Base-by-base conservation (phyloP, 2,888 invertebrate species). In the Philaethria dido region DNA sequence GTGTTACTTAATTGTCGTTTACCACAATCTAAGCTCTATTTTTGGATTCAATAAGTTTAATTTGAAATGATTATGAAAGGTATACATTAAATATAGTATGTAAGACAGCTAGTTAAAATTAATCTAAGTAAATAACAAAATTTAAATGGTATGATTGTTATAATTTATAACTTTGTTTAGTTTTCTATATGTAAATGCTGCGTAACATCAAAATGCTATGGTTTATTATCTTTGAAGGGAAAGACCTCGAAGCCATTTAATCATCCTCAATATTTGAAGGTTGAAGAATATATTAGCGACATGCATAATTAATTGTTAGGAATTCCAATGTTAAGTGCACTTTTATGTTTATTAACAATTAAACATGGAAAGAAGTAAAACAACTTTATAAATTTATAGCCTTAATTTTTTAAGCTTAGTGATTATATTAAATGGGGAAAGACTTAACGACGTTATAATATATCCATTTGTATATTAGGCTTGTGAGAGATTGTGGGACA, bases 121-220 rank as follows among this genome's bases (percentile, higher is more conserved):
- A 70, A 65, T 44, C 67, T 70, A 75, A 74, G 72, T 72, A 77
- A 73, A 75, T 74, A 75, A 73, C 69, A 73, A 50, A 62, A 62
- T 69, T 50, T 73, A 72, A 68, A 68, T 69, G 64, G 65, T 44
- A 57, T 57, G 69, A 68, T 69, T 64, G 68, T 69, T 61, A 54
- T 48, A 62, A 69, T 67, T 64, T 52, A 68, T 55, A 63, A 50
- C 36, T 52, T 59, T 68, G 65, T 62, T 42, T 62, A 20, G 44
- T 18, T 29, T 14, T 3, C 9, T 13, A 39, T n/a, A 44, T 14
- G 11, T 39, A 42, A 39, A 62, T 33, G 22, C 48, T 25, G 9
- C 39, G 29, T 39, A 18, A 13, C 5, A 13, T 55, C 13, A 11
- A 29, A 33, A 25, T 9, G n/a, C 5, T 39, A 42, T n/a, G 22